Conservation (phyloP, 1,140 invertebrate genomes). For the Lordiphosa collinella region DNA sequence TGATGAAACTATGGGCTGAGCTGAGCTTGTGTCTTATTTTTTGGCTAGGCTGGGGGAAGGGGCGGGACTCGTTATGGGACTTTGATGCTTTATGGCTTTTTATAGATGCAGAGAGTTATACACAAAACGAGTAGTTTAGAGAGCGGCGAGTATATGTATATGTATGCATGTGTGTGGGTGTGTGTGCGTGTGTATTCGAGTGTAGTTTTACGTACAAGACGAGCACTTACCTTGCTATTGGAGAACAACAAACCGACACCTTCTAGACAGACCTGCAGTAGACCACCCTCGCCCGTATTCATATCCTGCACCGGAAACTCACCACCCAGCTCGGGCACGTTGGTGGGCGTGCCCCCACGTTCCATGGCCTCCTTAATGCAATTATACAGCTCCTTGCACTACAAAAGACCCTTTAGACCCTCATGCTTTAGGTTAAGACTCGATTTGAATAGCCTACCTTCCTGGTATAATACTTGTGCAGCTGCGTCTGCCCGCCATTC, state of each 20-base stretch:
- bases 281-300: conserved; percentile 96
- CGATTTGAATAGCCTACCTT: conserved; percentile 85
- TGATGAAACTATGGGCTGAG: background rate
- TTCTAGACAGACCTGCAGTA: conserved; percentile 99
- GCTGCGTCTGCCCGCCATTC: conserved; percentile 91
- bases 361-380: conserved; percentile 99
- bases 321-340: conserved; percentile 94
- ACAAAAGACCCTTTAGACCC: conserved; percentile 10
- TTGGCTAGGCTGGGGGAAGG: background rate
- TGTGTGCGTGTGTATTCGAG: background rate
- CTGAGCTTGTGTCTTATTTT: too few species aligned
- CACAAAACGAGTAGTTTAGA: conserved; percentile 23
- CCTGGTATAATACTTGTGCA: conserved; percentile 99
- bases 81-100: conserved; percentile 19
- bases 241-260: conserved; percentile 98
- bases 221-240: conserved; percentile 95
- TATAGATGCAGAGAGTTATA: conserved; percentile 24
- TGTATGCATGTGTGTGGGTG: conserved; percentile 1
- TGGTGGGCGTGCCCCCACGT: conserved; percentile 90
- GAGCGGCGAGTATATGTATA: conserved; percentile 18
- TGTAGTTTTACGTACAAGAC: background rate
- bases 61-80: conserved; percentile 10
- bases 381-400: conserved; percentile 99
- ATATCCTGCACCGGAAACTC: conserved; percentile 99
- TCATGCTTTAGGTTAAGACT: too few species aligned